phyloP scores from a whole-genome alignment of 1,140 invertebrate species.

The Cyclina sinensis region DNA sequence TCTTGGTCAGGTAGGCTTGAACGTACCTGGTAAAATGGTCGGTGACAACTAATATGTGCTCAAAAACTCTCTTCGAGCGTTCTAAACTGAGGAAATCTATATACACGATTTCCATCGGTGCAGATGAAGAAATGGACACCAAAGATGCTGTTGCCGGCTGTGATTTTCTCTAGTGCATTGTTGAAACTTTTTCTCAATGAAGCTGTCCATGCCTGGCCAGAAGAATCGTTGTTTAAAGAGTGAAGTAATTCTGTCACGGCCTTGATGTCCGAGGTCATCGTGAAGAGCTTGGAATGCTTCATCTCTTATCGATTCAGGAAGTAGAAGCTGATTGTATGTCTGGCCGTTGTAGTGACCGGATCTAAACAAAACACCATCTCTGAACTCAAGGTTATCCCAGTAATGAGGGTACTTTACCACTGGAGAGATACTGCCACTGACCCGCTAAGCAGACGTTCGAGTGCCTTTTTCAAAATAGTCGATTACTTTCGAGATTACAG shows the following conservation, averaged over 20 bases:
- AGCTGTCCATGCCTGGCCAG: conserved; percentile 55
- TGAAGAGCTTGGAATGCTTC: conserved; percentile 33
- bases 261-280: conserved; percentile 49
- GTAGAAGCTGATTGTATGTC: conserved; percentile 28
- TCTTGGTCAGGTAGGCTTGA: conserved; percentile 37
- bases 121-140: background rate
- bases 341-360: background rate
- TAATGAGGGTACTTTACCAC: conserved; percentile 21
- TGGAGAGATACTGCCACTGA: background rate
- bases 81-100: conserved; percentile 35
- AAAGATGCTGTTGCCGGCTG: background rate
- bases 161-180: background rate
- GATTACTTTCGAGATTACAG: background rate
- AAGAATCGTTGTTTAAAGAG: conserved; percentile 54
- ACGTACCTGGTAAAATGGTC: conserved; percentile 62
- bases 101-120: conserved; percentile 40
- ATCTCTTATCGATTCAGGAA: conserved; percentile 15
- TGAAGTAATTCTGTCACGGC: conserved; percentile 12
- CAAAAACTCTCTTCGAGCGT: background rate
- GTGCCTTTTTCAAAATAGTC: background rate
- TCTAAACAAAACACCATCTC: conserved; percentile 58
- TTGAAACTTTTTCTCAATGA: background rate
- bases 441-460: background rate
- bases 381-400: conserved; percentile 46
- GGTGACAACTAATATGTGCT: conserved; percentile 26